phyloP scores from a whole-genome alignment of 2,888 invertebrate species.

The Ernsta delagoae region DNA sequence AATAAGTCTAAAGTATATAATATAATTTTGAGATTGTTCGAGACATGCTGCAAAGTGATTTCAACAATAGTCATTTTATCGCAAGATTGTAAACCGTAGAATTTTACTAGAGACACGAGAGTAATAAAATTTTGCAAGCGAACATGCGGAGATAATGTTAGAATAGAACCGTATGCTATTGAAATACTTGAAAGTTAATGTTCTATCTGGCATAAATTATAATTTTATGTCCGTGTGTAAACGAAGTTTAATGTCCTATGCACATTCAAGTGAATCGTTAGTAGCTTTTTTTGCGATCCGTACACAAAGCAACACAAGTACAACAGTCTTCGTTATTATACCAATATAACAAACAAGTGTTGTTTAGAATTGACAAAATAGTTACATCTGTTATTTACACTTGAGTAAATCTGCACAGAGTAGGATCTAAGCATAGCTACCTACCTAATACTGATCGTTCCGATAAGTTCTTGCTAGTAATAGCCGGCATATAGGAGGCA shows the following conservation, averaged over 20 bases:
- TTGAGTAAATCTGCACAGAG: conserved; percentile 26
- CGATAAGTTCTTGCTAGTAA: too few species aligned
- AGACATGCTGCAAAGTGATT: conserved; percentile 24
- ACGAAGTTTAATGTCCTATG: neutral
- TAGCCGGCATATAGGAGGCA: too few species aligned
- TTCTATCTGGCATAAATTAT: conserved; percentile 25
- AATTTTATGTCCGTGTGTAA: conserved; percentile 10
- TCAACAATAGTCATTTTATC: conserved; percentile 27
- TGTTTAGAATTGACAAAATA: conserved; percentile 54
- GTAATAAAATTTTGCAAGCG: conserved; percentile 29
- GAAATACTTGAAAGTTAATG: conserved; percentile 12
- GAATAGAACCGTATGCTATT: conserved; percentile 7
- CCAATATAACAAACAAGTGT: conserved; percentile 51
- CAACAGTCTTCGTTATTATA: too few species aligned
- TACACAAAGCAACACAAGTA: too few species aligned
- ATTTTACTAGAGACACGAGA: conserved; percentile 7
- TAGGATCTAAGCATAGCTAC: neutral
- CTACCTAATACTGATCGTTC: too few species aligned
- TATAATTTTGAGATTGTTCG: conserved; percentile 10
- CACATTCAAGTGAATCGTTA: neutral
- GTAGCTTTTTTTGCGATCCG: too few species aligned
- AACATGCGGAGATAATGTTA: neutral
- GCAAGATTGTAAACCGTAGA: conserved; percentile 22
- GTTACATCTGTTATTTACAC: conserved; percentile 34
- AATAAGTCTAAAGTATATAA: neutral